Conservation (phyloP, 2,113 vertebrate genomes). For the Gymnogyps californianus region DNA sequence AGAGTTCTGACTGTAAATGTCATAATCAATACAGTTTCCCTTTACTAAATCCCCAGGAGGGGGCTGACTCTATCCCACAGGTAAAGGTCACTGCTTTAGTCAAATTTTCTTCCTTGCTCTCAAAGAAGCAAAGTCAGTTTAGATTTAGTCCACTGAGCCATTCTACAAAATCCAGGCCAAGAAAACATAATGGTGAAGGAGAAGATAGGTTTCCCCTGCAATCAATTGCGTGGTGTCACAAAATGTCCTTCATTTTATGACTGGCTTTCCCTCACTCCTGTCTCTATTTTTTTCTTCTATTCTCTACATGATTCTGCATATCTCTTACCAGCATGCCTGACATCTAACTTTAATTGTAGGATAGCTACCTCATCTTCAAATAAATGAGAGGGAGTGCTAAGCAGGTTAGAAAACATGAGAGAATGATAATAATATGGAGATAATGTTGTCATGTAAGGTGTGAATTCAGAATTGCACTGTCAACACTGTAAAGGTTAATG, state of each 20-base stretch:
- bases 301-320: background rate
- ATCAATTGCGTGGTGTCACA: background rate
- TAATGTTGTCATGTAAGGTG: background rate
- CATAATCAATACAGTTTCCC: background rate
- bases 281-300: background rate
- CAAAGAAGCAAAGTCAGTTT: background rate
- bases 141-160: background rate
- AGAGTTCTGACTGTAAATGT: background rate
- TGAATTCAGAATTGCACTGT: background rate
- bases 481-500: background rate
- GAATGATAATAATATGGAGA: background rate
- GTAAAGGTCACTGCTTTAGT: background rate
- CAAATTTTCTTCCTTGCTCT: background rate
- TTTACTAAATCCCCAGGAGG: background rate
- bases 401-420: background rate
- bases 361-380: background rate
- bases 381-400: background rate
- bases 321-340: background rate
- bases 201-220: background rate
- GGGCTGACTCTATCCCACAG: accelerated
- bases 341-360: background rate
- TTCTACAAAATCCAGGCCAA: background rate
- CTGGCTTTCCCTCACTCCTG: background rate
- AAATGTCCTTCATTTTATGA: background rate
- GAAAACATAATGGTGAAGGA: background rate